Evolutionary conservation across 1,140 invertebrate species (phyloP), one percentile per base, ranked within the genome.

Genomic region (Brachionus rotundiformis): DNA sequence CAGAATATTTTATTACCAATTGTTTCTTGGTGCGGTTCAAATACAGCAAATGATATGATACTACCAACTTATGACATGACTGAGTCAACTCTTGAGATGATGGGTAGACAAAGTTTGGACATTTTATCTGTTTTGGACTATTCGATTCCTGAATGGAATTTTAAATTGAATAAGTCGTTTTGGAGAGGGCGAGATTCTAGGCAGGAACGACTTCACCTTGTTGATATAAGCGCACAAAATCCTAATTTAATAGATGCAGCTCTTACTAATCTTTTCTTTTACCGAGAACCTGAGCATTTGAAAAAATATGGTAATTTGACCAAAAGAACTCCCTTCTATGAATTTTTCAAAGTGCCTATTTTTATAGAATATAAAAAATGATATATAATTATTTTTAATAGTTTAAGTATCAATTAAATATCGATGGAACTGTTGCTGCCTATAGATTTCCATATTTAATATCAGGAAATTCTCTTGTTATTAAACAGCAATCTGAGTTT

Each of bases 301-400:
- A 85, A 54, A 31, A 54, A 92, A 86, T 95, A 96, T 90, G 95
- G 95, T 25, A 93, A 94, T 25, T 92, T 92, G 85, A 90, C 91
- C 81, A 91, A 92, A 47, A 92, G 94, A 85, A 90, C 95, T 83
- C 94, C 94, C 11, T 97, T 98, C 87, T 96, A 95, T 88, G 92
- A 94, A 83, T 98, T 98, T 89, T 98, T 97, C 89, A 91, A 95
- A 91, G 95, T 97, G n/a, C n/a, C n/a, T n/a, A n/a, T n/a, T n/a
- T n/a, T n/a, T n/a, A n/a, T n/a, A n/a, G n/a, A n/a, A n/a, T n/a
- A n/a, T n/a, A n/a, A n/a, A n/a, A n/a, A n/a, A n/a, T n/a, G n/a
- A n/a, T n/a, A n/a, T n/a, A n/a, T n/a, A n/a, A n/a, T n/a, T n/a
- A n/a, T n/a, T n/a, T n/a, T n/a, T n/a, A n/a, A n/a, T n/a, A 98